phyloP scores from a whole-genome alignment of 37 sponge, comb jelly and placozoan genomes.

The Diacarnus erythraeanus region DNA sequence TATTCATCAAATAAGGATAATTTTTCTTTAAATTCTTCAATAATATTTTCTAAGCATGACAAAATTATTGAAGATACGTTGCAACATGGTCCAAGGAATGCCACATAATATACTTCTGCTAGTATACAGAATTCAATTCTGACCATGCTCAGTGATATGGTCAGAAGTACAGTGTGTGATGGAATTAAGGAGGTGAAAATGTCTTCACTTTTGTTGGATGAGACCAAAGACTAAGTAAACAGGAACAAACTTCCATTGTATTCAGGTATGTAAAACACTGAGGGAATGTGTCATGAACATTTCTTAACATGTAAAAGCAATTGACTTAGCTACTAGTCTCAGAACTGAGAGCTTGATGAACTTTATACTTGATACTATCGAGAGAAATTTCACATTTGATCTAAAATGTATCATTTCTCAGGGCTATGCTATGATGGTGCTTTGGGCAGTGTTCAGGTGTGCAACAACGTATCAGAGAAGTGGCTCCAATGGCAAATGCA shows the following conservation, averaged over 20 bases:
- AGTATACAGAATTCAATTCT: constrained; percentile 52
- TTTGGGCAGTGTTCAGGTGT: constrained; percentile 47
- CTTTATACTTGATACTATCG: constrained; percentile 26
- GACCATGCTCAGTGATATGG: constrained; percentile 43
- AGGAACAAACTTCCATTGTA: constrained; percentile 37
- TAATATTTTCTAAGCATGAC: constrained; percentile 59
- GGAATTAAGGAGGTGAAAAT: constrained; percentile 32
- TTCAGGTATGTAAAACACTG: constrained; percentile 35
- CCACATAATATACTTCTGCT: constrained; percentile 51
- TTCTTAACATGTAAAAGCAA: constrained; percentile 35
- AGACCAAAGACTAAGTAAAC: constrained; percentile 49
- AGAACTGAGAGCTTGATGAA: constrained; percentile 32
- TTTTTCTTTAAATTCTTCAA: constrained; percentile 20
- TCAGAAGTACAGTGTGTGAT: constrained; percentile 23
- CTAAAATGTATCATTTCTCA: constrained; percentile 32
- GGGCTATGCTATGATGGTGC: constrained; percentile 65
- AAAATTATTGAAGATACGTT: constrained; percentile 36
- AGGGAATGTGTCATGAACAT: constrained; percentile 31
- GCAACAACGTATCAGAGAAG: constrained; percentile 40
- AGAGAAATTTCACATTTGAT: constrained; percentile 24
- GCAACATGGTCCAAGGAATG: constrained; percentile 44
- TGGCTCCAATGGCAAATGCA: constrained; percentile 31
- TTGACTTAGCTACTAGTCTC: constrained; percentile 9
- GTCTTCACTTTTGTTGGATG: constrained; percentile 37
- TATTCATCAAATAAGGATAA: constrained; percentile 50